Conservation (phyloP, 37 sponge, comb jelly and placozoan species). For the Aplysina aerophoba region DNA sequence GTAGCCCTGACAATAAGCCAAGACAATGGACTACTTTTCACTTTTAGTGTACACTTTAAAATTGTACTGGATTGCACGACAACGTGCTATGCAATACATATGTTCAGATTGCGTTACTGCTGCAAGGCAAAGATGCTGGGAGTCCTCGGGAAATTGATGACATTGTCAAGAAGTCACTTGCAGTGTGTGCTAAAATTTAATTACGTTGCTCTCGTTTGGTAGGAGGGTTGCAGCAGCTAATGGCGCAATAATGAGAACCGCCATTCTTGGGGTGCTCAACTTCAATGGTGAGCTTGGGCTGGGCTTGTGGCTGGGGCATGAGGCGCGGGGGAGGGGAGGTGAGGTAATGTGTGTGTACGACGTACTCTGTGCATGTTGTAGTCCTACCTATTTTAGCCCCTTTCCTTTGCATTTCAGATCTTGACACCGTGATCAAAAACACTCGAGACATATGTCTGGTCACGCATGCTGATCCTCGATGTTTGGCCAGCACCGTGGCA, state of each 20-base stretch:
- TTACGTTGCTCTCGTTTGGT: too few species aligned
- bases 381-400: neutral
- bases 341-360: too few species aligned
- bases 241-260: constrained; percentile 92
- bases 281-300: constrained; percentile 77
- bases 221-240: constrained; percentile 89
- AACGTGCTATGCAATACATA: too few species aligned
- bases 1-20: too few species aligned
- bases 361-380: too few species aligned
- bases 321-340: too few species aligned
- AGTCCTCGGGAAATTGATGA: constrained; percentile 40
- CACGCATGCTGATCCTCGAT: constrained; percentile 93
- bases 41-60: too few species aligned
- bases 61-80: too few species aligned
- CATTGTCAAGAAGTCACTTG: constrained; percentile 40
- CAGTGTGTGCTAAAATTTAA: too few species aligned
- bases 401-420: constrained; percentile 42
- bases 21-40: too few species aligned
- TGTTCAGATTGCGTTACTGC: constrained; percentile 76
- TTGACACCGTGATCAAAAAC: constrained; percentile 72
- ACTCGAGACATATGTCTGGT: constrained; percentile 59
- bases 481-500: constrained; percentile 85
- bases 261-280: constrained; percentile 72
- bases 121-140: constrained; percentile 59
- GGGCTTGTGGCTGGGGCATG: too few species aligned